A percentile compares a stretch with the other conserved stretches of the same genome.
These are phyloP conservation scores for Acronicta leporina DNA, from an alignment of 2,888 invertebrate species.

Conservation along the genomic window DNA sequence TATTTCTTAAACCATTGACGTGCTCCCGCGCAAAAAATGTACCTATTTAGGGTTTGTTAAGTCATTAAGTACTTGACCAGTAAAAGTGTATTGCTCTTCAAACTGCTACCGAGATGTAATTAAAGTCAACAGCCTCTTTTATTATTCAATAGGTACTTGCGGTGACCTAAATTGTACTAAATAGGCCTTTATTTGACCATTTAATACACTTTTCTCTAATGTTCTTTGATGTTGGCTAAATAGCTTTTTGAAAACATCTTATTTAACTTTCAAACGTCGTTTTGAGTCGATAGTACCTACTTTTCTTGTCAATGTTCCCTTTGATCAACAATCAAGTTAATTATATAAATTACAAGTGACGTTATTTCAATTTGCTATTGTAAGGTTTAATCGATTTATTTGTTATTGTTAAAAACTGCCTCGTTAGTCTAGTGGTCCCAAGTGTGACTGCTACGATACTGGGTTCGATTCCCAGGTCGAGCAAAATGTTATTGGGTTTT, in stretches of 20 bases:
- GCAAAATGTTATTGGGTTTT: too few relatives aligned
- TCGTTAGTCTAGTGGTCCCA: too few relatives aligned
- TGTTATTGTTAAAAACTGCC: too few relatives aligned
- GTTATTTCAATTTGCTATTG: slow-evolving; percentile 15
- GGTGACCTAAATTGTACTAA: slow-evolving; percentile 46
- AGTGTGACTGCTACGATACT: too few relatives aligned
- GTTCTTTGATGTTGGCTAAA: slow-evolving; percentile 57
- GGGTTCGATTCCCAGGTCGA: too few relatives aligned
- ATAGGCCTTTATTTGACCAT: slow-evolving; percentile 56
- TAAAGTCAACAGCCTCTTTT: slow-evolving; percentile 60
- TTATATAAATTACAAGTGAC: slow-evolving; percentile 27
- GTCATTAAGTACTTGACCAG: slow-evolving; percentile 60
- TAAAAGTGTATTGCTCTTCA: slow-evolving; percentile 48
- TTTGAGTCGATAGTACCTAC: slow-evolving; percentile 43
- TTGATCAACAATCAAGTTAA: slow-evolving; percentile 32
- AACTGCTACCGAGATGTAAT: slow-evolving; percentile 58
- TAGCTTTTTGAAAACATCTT: slow-evolving; percentile 55
- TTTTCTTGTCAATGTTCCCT: slow-evolving; percentile 36
- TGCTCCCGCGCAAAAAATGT: slow-evolving; percentile 44
- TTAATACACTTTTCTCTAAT: slow-evolving; percentile 52
- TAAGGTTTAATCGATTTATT: slow-evolving; percentile 22
- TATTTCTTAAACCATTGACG: slow-evolving; percentile 47
- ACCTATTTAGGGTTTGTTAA: slow-evolving; percentile 67
- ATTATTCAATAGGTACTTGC: slow-evolving; percentile 61
- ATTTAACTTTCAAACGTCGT: slow-evolving; percentile 23